These are phyloP conservation scores for Aspiorhynchus laticeps DNA, from an alignment of 2,113 vertebrate species.

Conservation along the genomic window DNA sequence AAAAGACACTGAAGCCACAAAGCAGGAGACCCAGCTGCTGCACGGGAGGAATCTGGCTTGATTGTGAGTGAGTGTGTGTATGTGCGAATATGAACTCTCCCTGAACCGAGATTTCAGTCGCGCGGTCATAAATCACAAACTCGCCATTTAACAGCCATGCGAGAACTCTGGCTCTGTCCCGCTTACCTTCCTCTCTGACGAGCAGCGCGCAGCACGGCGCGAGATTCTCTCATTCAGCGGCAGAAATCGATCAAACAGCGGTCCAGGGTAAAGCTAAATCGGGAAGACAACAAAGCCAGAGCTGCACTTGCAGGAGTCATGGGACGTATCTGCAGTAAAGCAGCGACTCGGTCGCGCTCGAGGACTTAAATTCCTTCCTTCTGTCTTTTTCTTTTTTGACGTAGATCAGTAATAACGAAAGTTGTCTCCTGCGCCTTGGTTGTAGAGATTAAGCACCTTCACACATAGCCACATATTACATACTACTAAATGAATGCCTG, in stretches of 20 bases:
- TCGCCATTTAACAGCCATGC: constrained; percentile 91
- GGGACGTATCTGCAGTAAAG: constrained; percentile 71
- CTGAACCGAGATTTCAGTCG: constrained; percentile 99
- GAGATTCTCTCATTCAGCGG: constrained; percentile 83
- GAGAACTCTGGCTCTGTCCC: constrained; percentile 85
- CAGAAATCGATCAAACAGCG: constrained; percentile 80
- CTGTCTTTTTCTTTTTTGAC: not conserved
- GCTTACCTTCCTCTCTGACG: constrained; percentile 99
- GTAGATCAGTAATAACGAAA: constrained; percentile 76
- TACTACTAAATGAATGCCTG: constrained; percentile 77
- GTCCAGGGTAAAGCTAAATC: constrained; percentile 75
- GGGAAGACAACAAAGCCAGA: constrained; percentile 68
- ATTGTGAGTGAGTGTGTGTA: constrained; percentile 74
- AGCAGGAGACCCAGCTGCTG: constrained; percentile 81
- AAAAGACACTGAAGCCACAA: constrained; percentile 66
- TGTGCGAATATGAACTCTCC: constrained; percentile 98
- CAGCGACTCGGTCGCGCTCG: constrained; percentile 64
- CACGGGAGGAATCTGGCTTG: constrained; percentile 84
- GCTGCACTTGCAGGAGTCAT: constrained; percentile 78
- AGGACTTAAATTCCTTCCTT: constrained; percentile 56
- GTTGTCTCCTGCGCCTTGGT: constrained; percentile 71
- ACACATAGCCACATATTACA: constrained; percentile 73
- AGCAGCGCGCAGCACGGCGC: constrained; percentile 86
- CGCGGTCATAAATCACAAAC: constrained; percentile 99
- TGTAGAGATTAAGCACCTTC: constrained; percentile 79